Conservation (phyloP, 2,888 invertebrate species). For the Conomelus anceps region DNA sequence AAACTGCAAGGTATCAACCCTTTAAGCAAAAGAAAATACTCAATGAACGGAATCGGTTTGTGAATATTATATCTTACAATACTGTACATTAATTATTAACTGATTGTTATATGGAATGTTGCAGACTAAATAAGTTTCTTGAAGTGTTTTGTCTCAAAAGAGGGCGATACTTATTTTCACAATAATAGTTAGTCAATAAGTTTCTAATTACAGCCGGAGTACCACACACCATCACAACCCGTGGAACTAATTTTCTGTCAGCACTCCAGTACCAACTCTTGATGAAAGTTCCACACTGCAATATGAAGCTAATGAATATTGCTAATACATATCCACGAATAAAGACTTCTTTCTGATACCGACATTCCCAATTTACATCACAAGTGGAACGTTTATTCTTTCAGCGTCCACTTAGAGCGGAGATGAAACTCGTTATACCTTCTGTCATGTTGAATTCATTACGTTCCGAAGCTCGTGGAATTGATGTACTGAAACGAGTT, state of each 20-base stretch:
- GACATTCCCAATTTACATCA: neutral
- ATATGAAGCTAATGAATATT: neutral
- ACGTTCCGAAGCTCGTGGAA: neutral
- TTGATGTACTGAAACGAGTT: neutral
- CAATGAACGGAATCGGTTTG: no score
- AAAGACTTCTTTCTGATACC: neutral
- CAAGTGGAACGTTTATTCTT: neutral
- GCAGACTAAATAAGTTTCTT: no score
- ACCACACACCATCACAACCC: no score
- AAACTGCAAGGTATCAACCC: no score
- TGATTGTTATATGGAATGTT: no score
- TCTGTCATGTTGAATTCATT: neutral
- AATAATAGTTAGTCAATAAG: no score
- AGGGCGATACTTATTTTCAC: no score
- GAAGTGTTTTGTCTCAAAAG: no score
- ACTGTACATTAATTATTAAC: no score
- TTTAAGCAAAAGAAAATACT: no score
- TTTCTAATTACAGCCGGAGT: no score
- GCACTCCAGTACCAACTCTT: neutral
- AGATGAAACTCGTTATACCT: neutral
- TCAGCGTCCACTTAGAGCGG: neutral
- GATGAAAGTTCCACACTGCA: neutral
- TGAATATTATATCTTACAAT: no score
- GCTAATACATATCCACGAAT: neutral
- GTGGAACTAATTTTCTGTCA: neutral